These are phyloP conservation scores for Hydroisotoma schaefferi DNA, from an alignment of 2,888 invertebrate genomes.

Conservation along the genomic window DNA sequence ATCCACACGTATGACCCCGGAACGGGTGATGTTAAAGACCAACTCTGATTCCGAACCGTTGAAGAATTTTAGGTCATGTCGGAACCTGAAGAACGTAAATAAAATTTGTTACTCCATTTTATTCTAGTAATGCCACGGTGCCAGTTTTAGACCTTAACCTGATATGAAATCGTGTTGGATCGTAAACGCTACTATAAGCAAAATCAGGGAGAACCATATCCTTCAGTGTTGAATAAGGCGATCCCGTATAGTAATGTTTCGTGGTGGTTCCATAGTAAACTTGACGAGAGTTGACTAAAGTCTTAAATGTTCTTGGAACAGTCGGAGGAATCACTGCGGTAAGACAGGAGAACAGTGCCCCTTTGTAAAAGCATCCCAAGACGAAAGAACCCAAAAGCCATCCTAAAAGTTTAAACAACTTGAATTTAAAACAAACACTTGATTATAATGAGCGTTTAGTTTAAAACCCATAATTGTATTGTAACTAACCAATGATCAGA, in stretches of 20 bases:
- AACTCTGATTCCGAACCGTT: background rate
- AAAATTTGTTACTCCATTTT: too few species aligned
- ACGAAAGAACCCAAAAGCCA: background rate
- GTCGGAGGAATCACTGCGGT: background rate
- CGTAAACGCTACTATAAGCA: too few species aligned
- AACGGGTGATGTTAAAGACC: background rate
- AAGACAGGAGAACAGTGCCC: constrained; percentile 1
- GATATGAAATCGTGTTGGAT: background rate
- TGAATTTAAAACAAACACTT: too few species aligned
- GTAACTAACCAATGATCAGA: too few species aligned
- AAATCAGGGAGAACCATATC: background rate
- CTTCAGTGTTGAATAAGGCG: background rate
- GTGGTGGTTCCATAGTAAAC: background rate
- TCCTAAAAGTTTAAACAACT: too few species aligned
- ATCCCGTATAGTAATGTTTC: too few species aligned
- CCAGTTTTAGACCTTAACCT: background rate
- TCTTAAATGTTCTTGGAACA: background rate
- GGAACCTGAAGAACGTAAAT: too few species aligned
- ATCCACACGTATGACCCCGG: background rate
- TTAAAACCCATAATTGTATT: too few species aligned
- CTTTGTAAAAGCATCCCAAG: constrained; percentile 6
- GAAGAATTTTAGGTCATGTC: background rate
- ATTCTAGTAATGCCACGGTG: too few species aligned
- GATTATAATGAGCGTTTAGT: too few species aligned
- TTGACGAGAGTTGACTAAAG: background rate